A percentile compares a stretch with the other conserved stretches of the same genome.
Evolutionary conservation across 2,888 invertebrate species (phyloP).

Genomic region (Entomobrya multifasciata): DNA sequence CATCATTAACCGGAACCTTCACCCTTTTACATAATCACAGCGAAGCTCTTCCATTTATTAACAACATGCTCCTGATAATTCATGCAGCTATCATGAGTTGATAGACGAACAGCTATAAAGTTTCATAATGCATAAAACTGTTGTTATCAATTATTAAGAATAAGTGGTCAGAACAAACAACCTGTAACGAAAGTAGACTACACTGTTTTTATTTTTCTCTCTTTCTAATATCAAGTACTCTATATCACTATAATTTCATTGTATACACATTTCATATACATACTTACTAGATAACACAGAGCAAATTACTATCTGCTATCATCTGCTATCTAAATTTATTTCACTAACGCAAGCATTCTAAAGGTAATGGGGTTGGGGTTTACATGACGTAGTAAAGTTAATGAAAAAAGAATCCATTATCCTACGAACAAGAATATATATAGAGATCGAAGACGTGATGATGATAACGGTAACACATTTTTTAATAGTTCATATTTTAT

Average conservation of each 20-base stretch:
- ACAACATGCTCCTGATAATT: too few relatives aligned
- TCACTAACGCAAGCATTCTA: too few relatives aligned
- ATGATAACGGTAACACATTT: not conserved
- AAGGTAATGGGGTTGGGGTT: too few relatives aligned
- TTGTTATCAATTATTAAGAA: too few relatives aligned
- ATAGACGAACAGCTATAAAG: too few relatives aligned
- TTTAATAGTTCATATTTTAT: not conserved
- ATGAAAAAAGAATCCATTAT: not conserved
- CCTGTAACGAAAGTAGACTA: slow-evolving; percentile 20
- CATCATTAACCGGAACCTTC: too few relatives aligned
- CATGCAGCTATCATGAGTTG: too few relatives aligned
- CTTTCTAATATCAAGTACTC: too few relatives aligned
- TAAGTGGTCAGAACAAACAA: not conserved
- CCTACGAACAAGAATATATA: not conserved
- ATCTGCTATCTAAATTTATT: not conserved
- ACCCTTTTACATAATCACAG: too few relatives aligned
- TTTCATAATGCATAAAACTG: too few relatives aligned
- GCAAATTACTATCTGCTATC: not conserved
- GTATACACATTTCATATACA: slow-evolving; percentile 15
- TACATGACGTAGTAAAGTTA: not conserved
- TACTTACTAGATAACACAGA: not conserved
- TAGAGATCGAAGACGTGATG: not conserved
- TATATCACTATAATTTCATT: not conserved
- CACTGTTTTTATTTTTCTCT: slow-evolving; percentile 18
- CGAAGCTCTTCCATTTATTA: too few relatives aligned